Conservation (phyloP, 2,888 invertebrate genomes). For the Diplazon laetatorius region DNA sequence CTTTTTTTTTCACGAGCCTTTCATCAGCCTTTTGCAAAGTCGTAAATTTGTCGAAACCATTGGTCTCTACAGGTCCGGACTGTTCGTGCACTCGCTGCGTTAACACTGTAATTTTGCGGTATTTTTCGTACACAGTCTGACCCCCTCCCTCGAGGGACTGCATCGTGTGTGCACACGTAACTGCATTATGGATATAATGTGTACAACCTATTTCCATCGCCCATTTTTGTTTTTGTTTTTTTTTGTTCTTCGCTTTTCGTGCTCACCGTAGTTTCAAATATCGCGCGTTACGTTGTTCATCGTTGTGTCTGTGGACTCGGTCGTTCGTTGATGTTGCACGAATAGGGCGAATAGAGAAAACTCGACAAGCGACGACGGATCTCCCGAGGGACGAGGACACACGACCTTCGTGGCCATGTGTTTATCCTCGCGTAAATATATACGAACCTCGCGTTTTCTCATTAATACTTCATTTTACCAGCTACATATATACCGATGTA, state of each 20-base stretch:
- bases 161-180: constrained; percentile 57
- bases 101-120: constrained; percentile 77
- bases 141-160: no score
- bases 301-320: constrained; percentile 24
- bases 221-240: constrained; percentile 22
- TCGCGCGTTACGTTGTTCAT: constrained; percentile 10
- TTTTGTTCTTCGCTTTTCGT: no score
- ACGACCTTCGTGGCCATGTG: constrained; percentile 41
- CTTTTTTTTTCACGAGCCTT: constrained; percentile 74
- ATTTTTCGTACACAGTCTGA: constrained; percentile 68
- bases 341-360: constrained; percentile 34
- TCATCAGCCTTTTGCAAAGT: constrained; percentile 76
- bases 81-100: constrained; percentile 71
- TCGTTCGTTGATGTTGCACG: constrained; percentile 22
- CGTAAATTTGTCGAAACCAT: constrained; percentile 75
- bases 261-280: constrained; percentile 14
- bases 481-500: no score
- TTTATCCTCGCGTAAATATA: constrained; percentile 39
- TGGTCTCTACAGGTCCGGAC: constrained; percentile 18
- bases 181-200: constrained; percentile 56
- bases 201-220: constrained; percentile 49
- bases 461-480: constrained; percentile 52
- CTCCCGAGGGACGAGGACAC: constrained; percentile 7
- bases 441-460: constrained; percentile 31
- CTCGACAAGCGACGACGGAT: constrained; percentile 43